Conservation (phyloP, 1,140 invertebrate genomes). For the Papilio machaon region DNA sequence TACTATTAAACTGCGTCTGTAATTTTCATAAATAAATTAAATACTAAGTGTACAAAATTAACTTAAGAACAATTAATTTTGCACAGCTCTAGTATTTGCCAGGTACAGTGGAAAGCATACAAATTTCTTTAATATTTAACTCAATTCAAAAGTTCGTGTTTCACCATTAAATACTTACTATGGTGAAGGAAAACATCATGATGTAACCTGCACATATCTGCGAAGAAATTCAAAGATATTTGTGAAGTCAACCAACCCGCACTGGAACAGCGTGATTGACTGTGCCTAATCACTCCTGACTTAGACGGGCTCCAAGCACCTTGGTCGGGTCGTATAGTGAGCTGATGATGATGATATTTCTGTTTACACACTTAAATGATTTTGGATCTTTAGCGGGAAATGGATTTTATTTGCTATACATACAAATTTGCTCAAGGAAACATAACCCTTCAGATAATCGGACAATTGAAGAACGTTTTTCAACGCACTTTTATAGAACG, state of each 20-base stretch:
- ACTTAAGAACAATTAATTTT: background rate
- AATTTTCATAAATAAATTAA: background rate
- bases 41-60: background rate
- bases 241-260: too few species aligned
- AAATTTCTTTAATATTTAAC: constrained; percentile 8
- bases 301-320: too few species aligned
- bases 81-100: background rate
- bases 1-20: background rate
- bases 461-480: background rate
- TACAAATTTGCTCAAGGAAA: background rate
- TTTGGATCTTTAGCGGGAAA: too few species aligned
- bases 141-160: background rate
- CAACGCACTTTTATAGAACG: background rate
- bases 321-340: too few species aligned
- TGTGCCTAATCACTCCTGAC: too few species aligned
- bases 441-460: background rate
- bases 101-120: background rate
- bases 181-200: too few species aligned
- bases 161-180: background rate
- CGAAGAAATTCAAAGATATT: too few species aligned
- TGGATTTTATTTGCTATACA: too few species aligned
- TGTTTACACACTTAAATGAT: too few species aligned
- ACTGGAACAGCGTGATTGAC: background rate
- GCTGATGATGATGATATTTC: too few species aligned
- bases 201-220: too few species aligned